Evolutionary conservation across 2,797 vertebrate genomes (phyloP), one percentile per base, ranked within the genome.

Genomic region (Gastrophryne carolinensis): DNA sequence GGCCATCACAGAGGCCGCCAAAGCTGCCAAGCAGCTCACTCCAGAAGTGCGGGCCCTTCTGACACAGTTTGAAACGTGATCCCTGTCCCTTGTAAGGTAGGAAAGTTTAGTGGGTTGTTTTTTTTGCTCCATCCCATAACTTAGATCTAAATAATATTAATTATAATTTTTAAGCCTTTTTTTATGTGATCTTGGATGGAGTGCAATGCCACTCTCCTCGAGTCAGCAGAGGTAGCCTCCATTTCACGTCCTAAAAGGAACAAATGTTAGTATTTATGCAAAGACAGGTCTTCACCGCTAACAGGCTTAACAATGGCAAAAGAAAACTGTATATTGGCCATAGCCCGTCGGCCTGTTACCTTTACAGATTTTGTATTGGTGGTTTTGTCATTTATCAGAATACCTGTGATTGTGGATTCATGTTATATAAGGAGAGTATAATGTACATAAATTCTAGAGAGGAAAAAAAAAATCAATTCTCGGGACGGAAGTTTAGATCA

Each of bases 11-110:
- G 97, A 99, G 90, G 97, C 97, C 2, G 97, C 97, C 30, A 95
- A 94, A 76, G 97, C 97, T 62, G 97, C 97, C 84, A 95, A 97
- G 81, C 97, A 98, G 90, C 93, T 99, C 78, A 99, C 95, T 54
- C 97, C 97, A 0, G 97, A 98, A 85, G 97, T 98, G 78, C 93
- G 97, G 76, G 93, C 97, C 79, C 91, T 99, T 86, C 91, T 98
- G 85, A 98, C 97, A 4, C 97, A 99, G 87, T 98, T 99, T 80
- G 97, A 99, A 89, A 98, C 97, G 90, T 98, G 95, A 94, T 84
- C 86, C 50, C 65, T 39, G 2, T 78, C 87, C 85, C 82, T 73
- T 88, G 87, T 87, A 86, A 92, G 91, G 91, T 91, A 92, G 91
- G 91, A 89, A 58, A 90, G n/a, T 65, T 81, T 80, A 80, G 84